phyloP scores from a whole-genome alignment of 2,888 invertebrate species.

The Drosophila quinaria region DNA sequence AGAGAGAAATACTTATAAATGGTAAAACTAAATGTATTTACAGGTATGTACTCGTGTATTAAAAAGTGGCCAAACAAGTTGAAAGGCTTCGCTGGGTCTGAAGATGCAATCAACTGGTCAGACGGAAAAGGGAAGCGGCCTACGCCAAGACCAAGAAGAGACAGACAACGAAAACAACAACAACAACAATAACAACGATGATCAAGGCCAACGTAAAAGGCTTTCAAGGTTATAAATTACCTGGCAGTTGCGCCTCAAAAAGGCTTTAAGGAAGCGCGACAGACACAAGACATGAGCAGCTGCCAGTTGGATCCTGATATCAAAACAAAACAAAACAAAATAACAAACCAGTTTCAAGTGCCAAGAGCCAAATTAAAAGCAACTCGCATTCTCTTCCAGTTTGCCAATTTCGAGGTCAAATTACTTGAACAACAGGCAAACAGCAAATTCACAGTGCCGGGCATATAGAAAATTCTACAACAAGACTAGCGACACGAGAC shows the following conservation, averaged over 20 bases:
- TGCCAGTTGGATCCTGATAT: constrained; percentile 28
- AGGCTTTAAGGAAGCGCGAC: constrained; percentile 46
- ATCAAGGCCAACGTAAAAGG: constrained; percentile 72
- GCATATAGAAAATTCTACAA: background rate
- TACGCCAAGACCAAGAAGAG: background rate
- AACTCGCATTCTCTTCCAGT: constrained; percentile 12
- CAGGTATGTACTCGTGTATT: constrained; percentile 2
- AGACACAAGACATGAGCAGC: constrained; percentile 16
- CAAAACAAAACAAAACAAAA: constrained; percentile 7
- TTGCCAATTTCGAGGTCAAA: constrained; percentile 22
- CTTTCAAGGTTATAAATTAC: constrained; percentile 72
- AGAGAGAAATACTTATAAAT: background rate
- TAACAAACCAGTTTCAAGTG: constrained; percentile 30
- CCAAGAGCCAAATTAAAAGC: constrained; percentile 29
- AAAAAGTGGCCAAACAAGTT: constrained; percentile 53
- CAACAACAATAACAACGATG: constrained; percentile 29
- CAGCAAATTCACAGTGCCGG: background rate
- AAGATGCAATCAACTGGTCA: constrained; percentile 16
- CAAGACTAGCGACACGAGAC: background rate
- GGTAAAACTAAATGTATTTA: background rate
- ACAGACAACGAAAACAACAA: constrained; percentile 20
- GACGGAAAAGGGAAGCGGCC: constrained; percentile 3
- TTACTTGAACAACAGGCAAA: constrained; percentile 14
- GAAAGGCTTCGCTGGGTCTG: constrained; percentile 36
- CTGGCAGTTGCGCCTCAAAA: constrained; percentile 32